A percentile compares a stretch with the other conserved stretches of the same genome.
phyloP scores from a whole-genome alignment of 2,888 invertebrate species.

The Lysandra bellargus region DNA sequence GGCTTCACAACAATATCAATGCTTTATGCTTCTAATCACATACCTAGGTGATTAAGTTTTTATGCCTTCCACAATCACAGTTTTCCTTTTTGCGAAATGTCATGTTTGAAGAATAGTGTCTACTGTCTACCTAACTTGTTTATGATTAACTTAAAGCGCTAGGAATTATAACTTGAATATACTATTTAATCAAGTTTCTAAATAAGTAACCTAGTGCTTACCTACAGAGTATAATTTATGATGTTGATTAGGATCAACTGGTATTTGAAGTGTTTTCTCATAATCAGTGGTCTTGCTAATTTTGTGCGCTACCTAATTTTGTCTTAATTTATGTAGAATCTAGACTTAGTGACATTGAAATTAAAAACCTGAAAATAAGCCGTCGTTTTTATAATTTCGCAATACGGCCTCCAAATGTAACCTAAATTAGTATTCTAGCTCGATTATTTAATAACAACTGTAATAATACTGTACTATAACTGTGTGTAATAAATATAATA shows the following conservation, averaged over 20 bases:
- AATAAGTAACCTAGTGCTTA: not conserved
- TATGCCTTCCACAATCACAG: too few relatives aligned
- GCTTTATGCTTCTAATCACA: too few relatives aligned
- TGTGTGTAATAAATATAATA: too few relatives aligned
- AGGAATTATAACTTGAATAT: not conserved
- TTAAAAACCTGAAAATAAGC: not conserved
- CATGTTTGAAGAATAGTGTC: not conserved
- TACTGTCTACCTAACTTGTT: not conserved
- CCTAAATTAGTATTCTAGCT: not conserved
- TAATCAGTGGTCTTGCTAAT: not conserved
- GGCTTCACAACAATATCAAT: too few relatives aligned
- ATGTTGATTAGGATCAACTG: not conserved
- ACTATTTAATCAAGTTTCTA: not conserved
- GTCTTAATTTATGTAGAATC: not conserved
- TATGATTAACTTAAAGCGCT: not conserved
- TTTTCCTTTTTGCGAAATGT: not conserved
- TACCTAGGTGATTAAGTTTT: too few relatives aligned
- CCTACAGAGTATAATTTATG: slow-evolving; percentile 10
- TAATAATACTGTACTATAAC: not conserved
- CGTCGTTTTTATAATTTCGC: not conserved
- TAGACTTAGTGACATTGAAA: not conserved
- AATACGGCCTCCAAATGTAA: not conserved
- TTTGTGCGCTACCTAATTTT: not conserved
- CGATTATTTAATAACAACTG: not conserved
- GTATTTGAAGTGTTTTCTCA: not conserved